Conservation (phyloP, 1,140 invertebrate genomes). For the Saccostrea echinata region DNA sequence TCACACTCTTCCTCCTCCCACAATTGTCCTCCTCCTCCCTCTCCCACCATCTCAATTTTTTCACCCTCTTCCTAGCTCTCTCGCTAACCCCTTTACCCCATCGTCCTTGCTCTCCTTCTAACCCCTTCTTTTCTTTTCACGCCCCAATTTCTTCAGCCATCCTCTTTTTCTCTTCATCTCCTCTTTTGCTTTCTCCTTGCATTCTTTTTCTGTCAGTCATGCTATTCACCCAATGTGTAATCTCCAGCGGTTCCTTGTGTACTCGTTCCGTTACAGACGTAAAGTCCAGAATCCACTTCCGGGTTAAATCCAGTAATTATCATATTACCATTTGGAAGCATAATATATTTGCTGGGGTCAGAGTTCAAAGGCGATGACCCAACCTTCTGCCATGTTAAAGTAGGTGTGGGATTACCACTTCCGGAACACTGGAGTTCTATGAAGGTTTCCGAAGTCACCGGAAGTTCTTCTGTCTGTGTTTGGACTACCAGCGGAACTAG, state of each 20-base stretch:
- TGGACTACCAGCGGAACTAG: conserved; percentile 39
- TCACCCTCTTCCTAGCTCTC: too few relatives aligned
- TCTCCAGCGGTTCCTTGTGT: conserved; percentile 43
- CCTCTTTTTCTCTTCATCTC: too few relatives aligned
- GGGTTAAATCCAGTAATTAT: conserved; percentile 47
- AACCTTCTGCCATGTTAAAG: conserved; percentile 45
- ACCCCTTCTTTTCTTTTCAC: too few relatives aligned
- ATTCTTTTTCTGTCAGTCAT: background rate
- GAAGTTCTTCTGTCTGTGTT: conserved; percentile 17
- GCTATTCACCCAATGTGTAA: conserved; percentile 25
- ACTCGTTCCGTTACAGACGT: conserved; percentile 44
- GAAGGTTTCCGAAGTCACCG: conserved; percentile 28
- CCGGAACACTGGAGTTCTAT: conserved; percentile 33
- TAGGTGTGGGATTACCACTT: conserved; percentile 15
- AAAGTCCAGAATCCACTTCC: conserved; percentile 30
- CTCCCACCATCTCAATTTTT: too few relatives aligned
- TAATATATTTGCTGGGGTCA: conserved; percentile 41
- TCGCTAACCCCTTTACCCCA: too few relatives aligned
- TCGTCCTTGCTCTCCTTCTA: too few relatives aligned
- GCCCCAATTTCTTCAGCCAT: too few relatives aligned
- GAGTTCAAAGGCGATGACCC: conserved; percentile 13
- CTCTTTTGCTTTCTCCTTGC: too few relatives aligned
- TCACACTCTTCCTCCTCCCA: too few relatives aligned
- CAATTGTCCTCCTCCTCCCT: too few relatives aligned
- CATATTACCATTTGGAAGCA: conserved; percentile 41